Conservation (phyloP, 2,888 invertebrate species). For the Pollenia griseotomentosa region DNA sequence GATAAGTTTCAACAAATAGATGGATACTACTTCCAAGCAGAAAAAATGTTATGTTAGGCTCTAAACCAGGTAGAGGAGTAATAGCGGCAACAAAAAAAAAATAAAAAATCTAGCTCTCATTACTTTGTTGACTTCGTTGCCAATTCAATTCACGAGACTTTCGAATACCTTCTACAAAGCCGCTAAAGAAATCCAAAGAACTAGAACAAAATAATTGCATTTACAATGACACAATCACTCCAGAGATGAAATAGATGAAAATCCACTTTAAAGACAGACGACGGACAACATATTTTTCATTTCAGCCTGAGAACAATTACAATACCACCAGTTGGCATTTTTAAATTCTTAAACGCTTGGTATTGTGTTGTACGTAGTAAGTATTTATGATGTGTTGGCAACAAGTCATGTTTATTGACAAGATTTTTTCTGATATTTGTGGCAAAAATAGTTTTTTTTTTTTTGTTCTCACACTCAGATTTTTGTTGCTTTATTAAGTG, state of each 20-base stretch:
- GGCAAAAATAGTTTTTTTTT: slow-evolving; percentile 14
- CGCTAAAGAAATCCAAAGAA: slow-evolving; percentile 50
- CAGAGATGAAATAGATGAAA: slow-evolving; percentile 53
- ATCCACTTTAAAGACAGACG: slow-evolving; percentile 47
- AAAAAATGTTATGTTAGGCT: neutral
- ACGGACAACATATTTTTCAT: slow-evolving; percentile 61
- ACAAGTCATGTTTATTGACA: slow-evolving; percentile 62
- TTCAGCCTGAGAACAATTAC: slow-evolving; percentile 42
- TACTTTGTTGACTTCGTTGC: slow-evolving; percentile 32
- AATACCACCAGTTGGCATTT: slow-evolving; percentile 42
- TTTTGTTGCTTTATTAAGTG: slow-evolving; percentile 34
- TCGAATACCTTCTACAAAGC: slow-evolving; percentile 36
- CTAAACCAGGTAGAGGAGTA: neutral
- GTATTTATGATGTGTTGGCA: slow-evolving; percentile 66
- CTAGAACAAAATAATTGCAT: slow-evolving; percentile 64
- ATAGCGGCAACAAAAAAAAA: neutral
- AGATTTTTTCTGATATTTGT: slow-evolving; percentile 34
- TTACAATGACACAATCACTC: slow-evolving; percentile 52
- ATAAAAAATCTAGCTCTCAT: slow-evolving; percentile 8
- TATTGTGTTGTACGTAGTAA: slow-evolving; percentile 9
- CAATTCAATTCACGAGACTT: slow-evolving; percentile 56
- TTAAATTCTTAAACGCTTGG: slow-evolving; percentile 30
- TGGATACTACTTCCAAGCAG: slow-evolving; percentile 3
- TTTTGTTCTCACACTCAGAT: slow-evolving; percentile 12
- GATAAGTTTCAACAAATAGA: slow-evolving; percentile 31